These are phyloP conservation scores for Parazoanthus darwini DNA, from an alignment of 92 coral and sea anemone genomes.

Conservation along the genomic window DNA sequence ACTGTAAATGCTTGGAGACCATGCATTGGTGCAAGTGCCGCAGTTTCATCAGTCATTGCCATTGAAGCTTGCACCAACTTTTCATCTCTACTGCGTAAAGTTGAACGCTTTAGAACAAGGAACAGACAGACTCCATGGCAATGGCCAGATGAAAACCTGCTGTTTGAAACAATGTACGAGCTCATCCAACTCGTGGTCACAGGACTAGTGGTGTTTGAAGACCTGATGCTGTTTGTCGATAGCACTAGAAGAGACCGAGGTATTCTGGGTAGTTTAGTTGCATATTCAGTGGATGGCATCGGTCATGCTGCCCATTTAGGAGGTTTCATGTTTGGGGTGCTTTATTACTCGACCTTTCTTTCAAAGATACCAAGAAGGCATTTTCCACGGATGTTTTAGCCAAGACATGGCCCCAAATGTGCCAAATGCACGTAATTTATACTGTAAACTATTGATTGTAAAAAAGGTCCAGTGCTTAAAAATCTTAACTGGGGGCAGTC, in stretches of 20 bases:
- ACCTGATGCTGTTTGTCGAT: conserved; percentile 58
- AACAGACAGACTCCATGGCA: conserved; percentile 36
- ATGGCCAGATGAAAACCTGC: conserved; percentile 39
- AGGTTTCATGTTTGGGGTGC: conserved; percentile 84
- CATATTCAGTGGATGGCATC: conserved; percentile 74
- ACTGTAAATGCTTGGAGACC: conserved; percentile 73
- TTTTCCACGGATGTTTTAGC: conserved; percentile 29
- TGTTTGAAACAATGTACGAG: conserved; percentile 58
- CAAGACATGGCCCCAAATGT: background rate
- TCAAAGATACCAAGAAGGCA: conserved; percentile 30
- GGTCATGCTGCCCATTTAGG: conserved; percentile 96
- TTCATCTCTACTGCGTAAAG: conserved; percentile 57
- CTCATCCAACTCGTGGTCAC: conserved; percentile 64
- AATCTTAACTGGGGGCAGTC: too few relatives aligned
- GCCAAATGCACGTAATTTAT: background rate
- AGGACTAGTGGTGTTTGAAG: conserved; percentile 51
- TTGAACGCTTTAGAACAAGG: conserved; percentile 47
- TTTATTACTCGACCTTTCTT: conserved; percentile 60
- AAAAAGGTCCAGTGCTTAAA: too few relatives aligned
- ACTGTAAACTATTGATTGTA: too few relatives aligned
- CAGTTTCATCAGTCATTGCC: conserved; percentile 73
- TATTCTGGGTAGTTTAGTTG: conserved; percentile 64
- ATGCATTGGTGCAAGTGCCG: conserved; percentile 92
- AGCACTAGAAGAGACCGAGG: conserved; percentile 56
- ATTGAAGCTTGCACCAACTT: conserved; percentile 77